A percentile compares a stretch with the other conserved stretches of the same genome.
Evolutionary conservation across 2,888 invertebrate genomes (phyloP).

Genomic region (Caenorhabditis wallacei): DNA sequence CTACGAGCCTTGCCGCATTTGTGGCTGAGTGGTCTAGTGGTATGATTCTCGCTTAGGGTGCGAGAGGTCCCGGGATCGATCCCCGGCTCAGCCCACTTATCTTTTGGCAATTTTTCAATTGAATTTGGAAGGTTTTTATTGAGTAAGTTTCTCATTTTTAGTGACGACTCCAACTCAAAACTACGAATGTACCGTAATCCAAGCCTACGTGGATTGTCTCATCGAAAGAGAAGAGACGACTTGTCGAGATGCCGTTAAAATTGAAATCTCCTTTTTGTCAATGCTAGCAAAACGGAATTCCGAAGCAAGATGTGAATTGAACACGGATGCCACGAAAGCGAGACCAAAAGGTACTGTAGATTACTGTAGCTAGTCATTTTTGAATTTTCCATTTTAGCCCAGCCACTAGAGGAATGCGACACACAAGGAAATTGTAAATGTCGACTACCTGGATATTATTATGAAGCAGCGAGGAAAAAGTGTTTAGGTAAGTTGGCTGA

Average conservation of each 20-base stretch:
- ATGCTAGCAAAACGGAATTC: conserved; percentile 66
- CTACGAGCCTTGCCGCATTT: background rate
- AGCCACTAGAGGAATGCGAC: conserved; percentile 74
- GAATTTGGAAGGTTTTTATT: background rate
- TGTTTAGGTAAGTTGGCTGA: conserved; percentile 75
- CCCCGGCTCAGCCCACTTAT: conserved; percentile 78
- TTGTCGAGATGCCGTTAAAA: conserved; percentile 71
- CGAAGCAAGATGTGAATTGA: conserved; percentile 60
- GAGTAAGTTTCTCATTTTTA: too few species aligned
- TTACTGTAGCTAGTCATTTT: too few species aligned
- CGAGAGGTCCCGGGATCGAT: conserved; percentile 84
- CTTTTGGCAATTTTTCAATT: conserved; percentile 23
- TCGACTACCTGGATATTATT: conserved; percentile 69
- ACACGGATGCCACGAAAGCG: conserved; percentile 60
- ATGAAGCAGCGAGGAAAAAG: conserved; percentile 69
- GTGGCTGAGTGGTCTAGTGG: conserved; percentile 83
- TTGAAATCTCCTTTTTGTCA: conserved; percentile 70
- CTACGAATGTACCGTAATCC: conserved; percentile 72
- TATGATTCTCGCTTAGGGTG: conserved; percentile 84
- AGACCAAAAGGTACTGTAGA: conserved; percentile 52
- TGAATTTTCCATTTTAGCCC: conserved; percentile 34
- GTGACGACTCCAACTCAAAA: conserved; percentile 37
- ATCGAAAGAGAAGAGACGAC: conserved; percentile 61
- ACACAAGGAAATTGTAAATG: conserved; percentile 73
- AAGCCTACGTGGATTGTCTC: conserved; percentile 71